Evolutionary conservation across 2,888 invertebrate species (phyloP), one percentile per base, ranked within the genome.

Genomic region (Falcaria lacertinaria): DNA sequence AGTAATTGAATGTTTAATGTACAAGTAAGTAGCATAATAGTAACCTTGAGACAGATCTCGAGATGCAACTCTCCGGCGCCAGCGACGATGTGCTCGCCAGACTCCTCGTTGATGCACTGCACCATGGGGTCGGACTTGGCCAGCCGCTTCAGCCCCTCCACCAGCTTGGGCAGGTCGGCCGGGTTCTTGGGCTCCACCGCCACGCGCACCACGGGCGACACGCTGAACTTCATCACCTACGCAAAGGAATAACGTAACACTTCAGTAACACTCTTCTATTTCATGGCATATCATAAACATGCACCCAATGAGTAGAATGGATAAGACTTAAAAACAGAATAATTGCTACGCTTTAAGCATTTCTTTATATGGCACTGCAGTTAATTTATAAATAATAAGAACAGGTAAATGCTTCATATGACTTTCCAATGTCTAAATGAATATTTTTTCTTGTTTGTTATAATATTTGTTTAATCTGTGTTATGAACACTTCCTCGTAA

Each of bases 51-150:
- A 85, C 99, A 99, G 90, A 99, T 99, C 91, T 99, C 99, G 89
- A 99, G 94, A 92, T 99, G 99, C 69, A 99, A 92, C 90, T 99
- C 99, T 72, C 99, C 99, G 62, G 99, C 99, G 62, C 99, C 99
- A 64, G 99, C 99, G 75, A 99, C 97, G 84, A 99, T 99, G 90
- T 99, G 98, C 87, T 99, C 99, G 55, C 99, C 99, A 48, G 98
- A 98, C 89, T 99, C 99, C 91, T 99, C 98, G 86, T 97, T 98
- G 90, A 98, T 97, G 91, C 98, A 99, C 91, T 99, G 97, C 63
- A 99, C 99, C 99, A 99, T 99, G 92, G 99, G 99, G 92, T 99
- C 99, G 44, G 99, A 99, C 89, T 99, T 99, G 76, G 99, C 98
- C 74, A 99, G 91, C 90, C 99, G 97, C 91, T 99, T 99, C 52